phyloP scores from a whole-genome alignment of 1,140 invertebrate genomes.

The Atta colombica region DNA sequence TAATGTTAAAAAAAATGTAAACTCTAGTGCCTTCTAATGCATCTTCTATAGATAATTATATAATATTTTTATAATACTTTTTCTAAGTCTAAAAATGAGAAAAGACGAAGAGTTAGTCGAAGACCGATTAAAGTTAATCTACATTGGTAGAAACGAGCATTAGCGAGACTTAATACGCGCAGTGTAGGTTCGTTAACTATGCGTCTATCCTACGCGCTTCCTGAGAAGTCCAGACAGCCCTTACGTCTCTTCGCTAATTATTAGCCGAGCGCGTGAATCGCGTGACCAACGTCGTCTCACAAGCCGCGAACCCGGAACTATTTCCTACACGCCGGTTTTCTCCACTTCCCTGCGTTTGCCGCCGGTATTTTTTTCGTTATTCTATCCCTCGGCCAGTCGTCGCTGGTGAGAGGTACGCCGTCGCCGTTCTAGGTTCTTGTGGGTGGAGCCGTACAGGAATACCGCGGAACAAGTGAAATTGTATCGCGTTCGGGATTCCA shows the following conservation, averaged over 20 bases:
- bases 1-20: background rate
- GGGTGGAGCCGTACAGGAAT: conserved; percentile 68
- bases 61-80: too few relatives aligned
- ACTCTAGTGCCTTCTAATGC: too few relatives aligned
- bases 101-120: too few relatives aligned
- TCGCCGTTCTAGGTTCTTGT: conserved; percentile 60
- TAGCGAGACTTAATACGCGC: background rate
- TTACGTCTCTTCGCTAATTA: conserved; percentile 69
- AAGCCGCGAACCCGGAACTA: conserved; percentile 78
- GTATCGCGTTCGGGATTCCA: conserved; percentile 77
- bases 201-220: conserved; percentile 42
- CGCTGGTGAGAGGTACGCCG: conserved; percentile 30
- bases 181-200: conserved; percentile 65
- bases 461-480: conserved; percentile 81
- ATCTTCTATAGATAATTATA: too few relatives aligned
- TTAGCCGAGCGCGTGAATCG: conserved; percentile 78
- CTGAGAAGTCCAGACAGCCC: conserved; percentile 59
- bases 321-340: conserved; percentile 64
- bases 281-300: conserved; percentile 79
- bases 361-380: conserved; percentile 25
- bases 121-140: too few relatives aligned
- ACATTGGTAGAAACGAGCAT: too few relatives aligned
- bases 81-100: too few relatives aligned
- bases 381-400: conserved; percentile 30
- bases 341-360: conserved; percentile 37